Evolutionary conservation across 2,888 invertebrate species (phyloP), one percentile per base, ranked within the genome.

Genomic region (Gymnosoma rotundatum): DNA sequence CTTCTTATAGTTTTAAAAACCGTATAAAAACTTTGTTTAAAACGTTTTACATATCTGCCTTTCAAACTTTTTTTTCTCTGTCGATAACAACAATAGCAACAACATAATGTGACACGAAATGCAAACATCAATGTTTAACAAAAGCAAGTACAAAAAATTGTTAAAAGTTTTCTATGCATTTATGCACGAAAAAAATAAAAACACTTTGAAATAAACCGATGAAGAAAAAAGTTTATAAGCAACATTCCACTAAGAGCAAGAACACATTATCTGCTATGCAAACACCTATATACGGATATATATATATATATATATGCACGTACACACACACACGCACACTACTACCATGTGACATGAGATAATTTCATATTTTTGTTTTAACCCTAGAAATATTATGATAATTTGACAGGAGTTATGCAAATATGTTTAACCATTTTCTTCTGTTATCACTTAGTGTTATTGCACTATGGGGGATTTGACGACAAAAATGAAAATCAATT

Each of bases 11-110:
- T 20, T 78, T 42, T 36, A 58, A 18, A 20, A 50, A 60, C 21
- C 48, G 12, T 50, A 60, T 42, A 32, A 81, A 81, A 82, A 76
- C 52, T 82, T 76, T 76, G 20, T 73, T 83, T 61, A 86, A 86
- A 86, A 86, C 86, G 76, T 82, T 86, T 85, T 86, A 86, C 86
- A 86, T 83, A 86, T 86, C 52, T 78, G 50, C 63, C 67, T 78
- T 78, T 72, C 32, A 78, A 81, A 66, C 54, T 75, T 75, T 70
- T 76, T 69, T 56, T 54, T 32, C 61, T 20, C 61, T 61, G 61
- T 70, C 72, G 72, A 78, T 78, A 81, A 70, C 69, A 42, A 64
- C 69, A 69, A 69, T 21, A 60, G 2, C 38, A 67, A 20, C 72
- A 52, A 66, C 32, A 48, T 32, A 38, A 73, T 79, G 73, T 52